Evolutionary conservation across 1,140 invertebrate species (phyloP).

Genomic region (Contarinia nasturtii): DNA sequence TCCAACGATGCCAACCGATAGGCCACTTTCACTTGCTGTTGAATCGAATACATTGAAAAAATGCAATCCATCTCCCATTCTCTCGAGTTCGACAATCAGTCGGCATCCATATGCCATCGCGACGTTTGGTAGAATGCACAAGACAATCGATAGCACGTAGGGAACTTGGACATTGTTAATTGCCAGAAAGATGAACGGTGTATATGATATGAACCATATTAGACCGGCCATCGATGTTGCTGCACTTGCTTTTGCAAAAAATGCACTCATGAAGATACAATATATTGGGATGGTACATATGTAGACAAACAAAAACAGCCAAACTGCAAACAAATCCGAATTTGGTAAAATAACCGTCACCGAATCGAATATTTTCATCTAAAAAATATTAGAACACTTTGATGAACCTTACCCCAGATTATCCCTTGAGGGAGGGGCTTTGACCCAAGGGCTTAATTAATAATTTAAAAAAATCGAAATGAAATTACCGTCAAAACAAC

Average conservation of each 20-base stretch:
- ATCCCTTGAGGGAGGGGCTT: not conserved
- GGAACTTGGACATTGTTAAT: not conserved
- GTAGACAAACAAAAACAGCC: conserved; percentile 27
- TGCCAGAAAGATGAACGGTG: conserved; percentile 23
- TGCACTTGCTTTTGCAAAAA: conserved; percentile 34
- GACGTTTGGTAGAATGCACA: conserved; percentile 37
- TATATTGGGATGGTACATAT: conserved; percentile 30
- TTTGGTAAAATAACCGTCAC: conserved; percentile 12
- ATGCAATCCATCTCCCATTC: conserved; percentile 28
- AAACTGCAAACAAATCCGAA: conserved; percentile 20
- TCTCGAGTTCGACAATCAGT: conserved; percentile 40
- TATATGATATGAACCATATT: conserved; percentile 32
- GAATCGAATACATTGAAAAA: conserved; percentile 44
- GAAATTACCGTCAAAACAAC: conserved; percentile 14
- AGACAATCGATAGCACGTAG: not conserved
- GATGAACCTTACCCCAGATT: not conserved
- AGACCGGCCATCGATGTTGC: conserved; percentile 33
- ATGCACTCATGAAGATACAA: conserved; percentile 39
- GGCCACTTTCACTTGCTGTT: conserved; percentile 42
- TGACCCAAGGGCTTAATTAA: too few species aligned
- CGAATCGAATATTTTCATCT: not conserved
- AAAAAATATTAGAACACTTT: too few species aligned
- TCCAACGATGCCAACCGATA: conserved; percentile 38
- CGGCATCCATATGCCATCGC: conserved; percentile 54
- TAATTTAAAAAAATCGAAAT: too few species aligned